Evolutionary conservation across 2,888 invertebrate species (phyloP), one percentile per base, ranked within the genome.

Genomic region (Netelia fuscicornis): DNA sequence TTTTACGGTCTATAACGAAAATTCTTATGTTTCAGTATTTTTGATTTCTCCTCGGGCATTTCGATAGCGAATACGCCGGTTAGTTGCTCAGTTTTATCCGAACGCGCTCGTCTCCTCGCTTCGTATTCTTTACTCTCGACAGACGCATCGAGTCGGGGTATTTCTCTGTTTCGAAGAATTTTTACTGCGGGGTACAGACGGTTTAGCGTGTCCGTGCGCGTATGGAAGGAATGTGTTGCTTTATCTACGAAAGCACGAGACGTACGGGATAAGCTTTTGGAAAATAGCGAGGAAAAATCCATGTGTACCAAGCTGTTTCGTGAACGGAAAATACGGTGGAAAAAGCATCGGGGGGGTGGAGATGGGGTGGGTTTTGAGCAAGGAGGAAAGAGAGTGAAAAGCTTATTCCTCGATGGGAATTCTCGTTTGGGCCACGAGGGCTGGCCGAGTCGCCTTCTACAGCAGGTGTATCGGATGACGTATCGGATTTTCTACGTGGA

Each of bases 401-500:
- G 79, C 72, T 80, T 71, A 80, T 65, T 72, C 72, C 30, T 23
- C 65, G 37, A 56, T 80, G 71, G 64, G 58, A 79, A 71, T 56
- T 79, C 64, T 13, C 62, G 42, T 60, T 42, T 60, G 62, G 9
- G 25, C 54, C n/a, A 37, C 5, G 2, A 20, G 11, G 17, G 6
- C 25, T 44, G 44, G 1, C 17, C 10, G 56, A 37, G 54, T 64
- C 25, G 54, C 65, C 64, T 71, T 56, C 52, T 25, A 71, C 48
- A 20, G 42, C 71, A 71, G 64, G 70, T 79, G 64, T 79, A 79
- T 79, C 71, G 67, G 44, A 80, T 72, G 58, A 72, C 80, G 71
- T 64, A 67, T 80, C 80, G 72, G 65, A 58, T 65, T 80, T 80
- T 78, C n/a, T 37, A 37, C 6, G 37, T 37, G 37, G 37, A 56